Base-by-base conservation (phyloP, 2,113 vertebrate species). In the Toxotes jaculatrix region DNA sequence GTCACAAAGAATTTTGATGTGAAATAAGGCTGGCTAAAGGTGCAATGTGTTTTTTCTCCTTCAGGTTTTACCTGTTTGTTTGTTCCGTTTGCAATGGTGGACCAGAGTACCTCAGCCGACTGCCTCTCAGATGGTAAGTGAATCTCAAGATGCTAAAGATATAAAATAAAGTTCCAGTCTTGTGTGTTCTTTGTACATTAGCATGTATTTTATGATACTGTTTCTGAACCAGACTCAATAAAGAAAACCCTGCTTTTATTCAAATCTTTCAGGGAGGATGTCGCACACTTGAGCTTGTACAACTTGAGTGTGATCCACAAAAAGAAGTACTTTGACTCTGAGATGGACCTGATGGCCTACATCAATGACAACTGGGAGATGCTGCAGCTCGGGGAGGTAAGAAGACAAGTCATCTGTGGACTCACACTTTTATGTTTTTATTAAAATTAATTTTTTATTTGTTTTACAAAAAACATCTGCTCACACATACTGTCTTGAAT, bases 301-400 rank as follows among this genome's bases (percentile, higher is more conserved):
- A 99, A 99, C 94, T 93, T 99, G 94, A 99, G 97, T 94, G 97
- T 99, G 92, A 97, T 99, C 95, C 97, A 99, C 94, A 99, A 99
- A 95, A 99, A 99, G 95, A 99, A 98, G 95, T 99, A 99, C 79
- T 99, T 99, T 94, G 98, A 99, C 94, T 99, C 97, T 0, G 97
- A 98, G 93, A 95, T 97, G 95, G 96, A 98, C 90, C 96, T 99
- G 83, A 98, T 99, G 97, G 93, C 95, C 80, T 99, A 98, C 82
- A 98, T 99, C 93, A 99, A 98, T 89, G 96, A 98, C 85, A 99
- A 99, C 94, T 99, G 98, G 98, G 97, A 98, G 86, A 95, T 96
- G 87, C 95, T 99, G 74, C 97, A 99, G 93, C 96, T 98, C 80
- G 97, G 97, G 72, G 96, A 98, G 95, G 98, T 98, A 93, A 88